Percentiles rank a stretch among this genome's conserved stretches.
Evolutionary conservation across 2,888 invertebrate genomes (phyloP).

Genomic region (Hoplodrina ambigua): DNA sequence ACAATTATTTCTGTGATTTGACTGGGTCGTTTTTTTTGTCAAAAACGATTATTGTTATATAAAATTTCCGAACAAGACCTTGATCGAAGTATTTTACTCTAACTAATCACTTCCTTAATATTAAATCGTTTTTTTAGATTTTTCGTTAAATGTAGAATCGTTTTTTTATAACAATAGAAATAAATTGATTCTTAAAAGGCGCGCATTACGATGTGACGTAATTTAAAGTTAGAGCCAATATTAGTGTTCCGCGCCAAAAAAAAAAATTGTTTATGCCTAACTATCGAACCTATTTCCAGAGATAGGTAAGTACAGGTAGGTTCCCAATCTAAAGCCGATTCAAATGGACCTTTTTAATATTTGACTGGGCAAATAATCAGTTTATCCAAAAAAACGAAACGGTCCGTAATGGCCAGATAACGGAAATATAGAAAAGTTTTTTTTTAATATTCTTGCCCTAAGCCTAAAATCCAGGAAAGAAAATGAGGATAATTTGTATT

Average conservation of each 20-base stretch:
- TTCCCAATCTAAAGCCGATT: too few relatives aligned
- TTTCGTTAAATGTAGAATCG: constrained; percentile 24
- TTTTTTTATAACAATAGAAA: constrained; percentile 43
- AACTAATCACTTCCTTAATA: constrained; percentile 65
- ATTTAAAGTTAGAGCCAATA: constrained; percentile 21
- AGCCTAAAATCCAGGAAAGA: too few relatives aligned
- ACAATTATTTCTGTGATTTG: constrained; percentile 39
- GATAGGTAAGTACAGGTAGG: neutral
- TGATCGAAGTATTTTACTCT: constrained; percentile 56
- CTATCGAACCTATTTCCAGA: too few relatives aligned
- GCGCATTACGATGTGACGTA: constrained; percentile 27
- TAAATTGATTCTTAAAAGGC: constrained; percentile 45
- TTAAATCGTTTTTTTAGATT: constrained; percentile 56
- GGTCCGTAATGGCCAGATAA: too few relatives aligned
- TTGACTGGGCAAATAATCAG: too few relatives aligned
- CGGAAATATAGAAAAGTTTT: too few relatives aligned
- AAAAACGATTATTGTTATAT: constrained; percentile 61
- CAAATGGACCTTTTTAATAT: too few relatives aligned
- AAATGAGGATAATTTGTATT: too few relatives aligned
- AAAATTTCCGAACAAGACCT: constrained; percentile 42
- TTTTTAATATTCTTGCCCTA: too few relatives aligned
- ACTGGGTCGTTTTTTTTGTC: constrained; percentile 38
- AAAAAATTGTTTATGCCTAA: neutral
- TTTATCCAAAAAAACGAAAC: too few relatives aligned
- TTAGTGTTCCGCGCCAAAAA: constrained; percentile 29